Base-by-base conservation (phyloP, 2,113 vertebrate species). In the Ciconia stormi region DNA sequence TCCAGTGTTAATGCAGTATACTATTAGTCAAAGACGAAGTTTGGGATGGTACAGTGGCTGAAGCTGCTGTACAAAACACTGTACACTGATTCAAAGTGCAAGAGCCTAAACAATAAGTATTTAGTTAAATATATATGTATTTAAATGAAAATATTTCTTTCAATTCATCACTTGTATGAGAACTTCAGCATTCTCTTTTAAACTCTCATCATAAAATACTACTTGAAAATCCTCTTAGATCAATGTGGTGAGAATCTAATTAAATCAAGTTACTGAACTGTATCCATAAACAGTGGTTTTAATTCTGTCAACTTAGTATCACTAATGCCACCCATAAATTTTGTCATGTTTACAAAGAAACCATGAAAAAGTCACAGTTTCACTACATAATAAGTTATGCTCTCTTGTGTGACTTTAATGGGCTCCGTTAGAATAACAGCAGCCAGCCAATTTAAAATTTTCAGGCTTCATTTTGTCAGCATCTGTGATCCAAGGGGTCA, bases 221-320 rank as follows among this genome's bases (percentile, higher is more conserved):
- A 40, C 53, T 88, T 67, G 78, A 96, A 95, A 95, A 96, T 71
- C 69, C 70, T 94, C 89, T 93, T 67, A 90, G 58, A 96, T 85
- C 89, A 96, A 82, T 82, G 63, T 26, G 7, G 56, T 74, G 58
- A 95, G 88, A 93, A 96, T 81, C 89, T 95, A 97, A 98, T 97
- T 97, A 97, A 96, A 96, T 90, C 72, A 96, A 96, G 90, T 87
- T 90, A 96, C 85, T 96, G 93, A 97, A 95, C 93, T 97, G 84
- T 95, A 93, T 95, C 94, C 62, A 95, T 85, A 96, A 96, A 96
- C 93, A 95, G 74, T 83, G 53, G 55, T 81, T 96, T 93, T 94
- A 96, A 96, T 95, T 98, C 97, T 96, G 95, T 94, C 93, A 96
- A 91, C 85, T 94, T 96, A 97, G 77, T 96, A 90, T 79, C 78